phyloP scores from a whole-genome alignment of 37 sponge, comb jelly and placozoan genomes.

The Theonella swinhoei region DNA sequence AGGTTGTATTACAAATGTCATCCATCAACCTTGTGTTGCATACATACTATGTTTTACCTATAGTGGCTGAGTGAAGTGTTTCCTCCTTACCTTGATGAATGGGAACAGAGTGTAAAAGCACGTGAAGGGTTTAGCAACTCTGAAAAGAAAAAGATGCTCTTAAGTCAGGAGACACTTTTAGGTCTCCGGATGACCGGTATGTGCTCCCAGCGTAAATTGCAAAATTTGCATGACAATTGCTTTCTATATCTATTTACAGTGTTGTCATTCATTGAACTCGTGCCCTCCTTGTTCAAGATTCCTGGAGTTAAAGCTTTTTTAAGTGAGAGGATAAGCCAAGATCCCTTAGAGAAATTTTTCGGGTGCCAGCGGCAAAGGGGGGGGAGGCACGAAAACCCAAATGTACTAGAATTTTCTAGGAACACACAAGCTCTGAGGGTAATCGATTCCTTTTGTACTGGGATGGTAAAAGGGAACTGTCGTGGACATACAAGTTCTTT shows the following conservation, averaged over 20 bases:
- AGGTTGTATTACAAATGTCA: conserved; percentile 3
- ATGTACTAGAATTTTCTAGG: conserved; percentile 36
- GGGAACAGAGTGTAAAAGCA: conserved; percentile 18
- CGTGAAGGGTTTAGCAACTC: not conserved
- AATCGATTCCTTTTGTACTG: conserved; percentile 15
- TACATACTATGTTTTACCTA: not conserved
- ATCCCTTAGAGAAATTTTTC: conserved; percentile 27
- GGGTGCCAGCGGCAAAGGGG: conserved; percentile 6
- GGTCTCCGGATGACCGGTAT: conserved; percentile 22
- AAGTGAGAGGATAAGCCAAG: conserved; percentile 39
- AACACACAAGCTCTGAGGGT: conserved; percentile 44
- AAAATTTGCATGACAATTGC: not conserved
- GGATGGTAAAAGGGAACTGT: conserved; percentile 13
- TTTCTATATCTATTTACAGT: not conserved
- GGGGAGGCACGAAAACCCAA: conserved; percentile 6
- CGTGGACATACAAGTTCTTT: not conserved
- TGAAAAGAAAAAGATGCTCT: conserved; percentile 2
- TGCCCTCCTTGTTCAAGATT: conserved; percentile 26
- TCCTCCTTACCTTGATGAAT: conserved; percentile 3
- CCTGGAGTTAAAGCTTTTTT: conserved; percentile 17
- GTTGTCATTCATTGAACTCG: conserved; percentile 33
- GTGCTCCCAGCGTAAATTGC: not conserved
- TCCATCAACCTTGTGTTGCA: not conserved
- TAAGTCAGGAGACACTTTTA: conserved; percentile 19
- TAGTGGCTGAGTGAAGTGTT: conserved; percentile 45